A percentile compares a stretch with the other conserved stretches of the same genome.
Conservation (phyloP, 2,113 vertebrate species). For the Myanophis thanlyinensis region DNA sequence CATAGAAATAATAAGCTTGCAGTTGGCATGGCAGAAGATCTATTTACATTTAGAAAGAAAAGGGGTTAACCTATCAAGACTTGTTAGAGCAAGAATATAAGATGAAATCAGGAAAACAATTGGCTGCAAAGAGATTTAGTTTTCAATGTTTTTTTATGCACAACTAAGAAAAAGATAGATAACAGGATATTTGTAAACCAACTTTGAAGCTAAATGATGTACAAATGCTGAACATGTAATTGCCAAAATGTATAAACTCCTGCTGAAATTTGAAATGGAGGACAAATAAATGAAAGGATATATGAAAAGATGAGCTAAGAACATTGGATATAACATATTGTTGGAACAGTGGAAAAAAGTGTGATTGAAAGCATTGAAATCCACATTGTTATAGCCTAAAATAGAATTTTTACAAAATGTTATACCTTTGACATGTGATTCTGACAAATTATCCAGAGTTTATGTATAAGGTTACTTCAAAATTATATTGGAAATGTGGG, state of each 20-base stretch:
- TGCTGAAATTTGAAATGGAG: background rate
- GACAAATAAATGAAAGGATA: background rate
- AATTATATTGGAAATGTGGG: background rate
- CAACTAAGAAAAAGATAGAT: background rate
- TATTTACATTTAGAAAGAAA: background rate
- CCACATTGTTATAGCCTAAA: background rate
- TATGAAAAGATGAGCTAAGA: background rate
- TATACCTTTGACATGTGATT: background rate
- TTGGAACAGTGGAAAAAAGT: background rate
- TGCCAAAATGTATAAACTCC: background rate
- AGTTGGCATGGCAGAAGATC: background rate
- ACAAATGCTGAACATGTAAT: background rate
- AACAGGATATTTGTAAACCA: background rate
- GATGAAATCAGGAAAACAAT: background rate
- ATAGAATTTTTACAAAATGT: background rate
- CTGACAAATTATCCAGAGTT: background rate
- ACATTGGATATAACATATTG: background rate
- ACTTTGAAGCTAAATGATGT: background rate
- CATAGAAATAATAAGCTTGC: background rate
- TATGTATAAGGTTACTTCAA: background rate
- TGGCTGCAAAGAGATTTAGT: background rate
- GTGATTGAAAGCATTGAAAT: background rate
- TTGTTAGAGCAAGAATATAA: background rate
- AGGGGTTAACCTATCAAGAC: background rate
- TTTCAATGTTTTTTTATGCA: background rate